Evolutionary conservation across 2,888 invertebrate species (phyloP).

Genomic region (Caenorhabditis sulstoni): DNA sequence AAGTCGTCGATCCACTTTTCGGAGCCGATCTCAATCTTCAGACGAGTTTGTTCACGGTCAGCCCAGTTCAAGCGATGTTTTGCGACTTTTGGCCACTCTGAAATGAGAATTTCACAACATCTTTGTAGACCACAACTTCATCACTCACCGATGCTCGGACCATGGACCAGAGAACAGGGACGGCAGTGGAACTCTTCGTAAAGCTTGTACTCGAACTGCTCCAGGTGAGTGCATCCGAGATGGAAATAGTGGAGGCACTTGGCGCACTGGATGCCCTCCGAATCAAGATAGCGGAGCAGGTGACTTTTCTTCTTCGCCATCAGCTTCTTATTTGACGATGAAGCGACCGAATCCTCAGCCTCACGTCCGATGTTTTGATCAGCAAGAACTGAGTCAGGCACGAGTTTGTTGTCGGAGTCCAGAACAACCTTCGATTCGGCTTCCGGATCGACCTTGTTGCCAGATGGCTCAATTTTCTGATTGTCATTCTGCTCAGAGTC

Average conservation of each 20-base stretch:
- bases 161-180: conserved; percentile 3
- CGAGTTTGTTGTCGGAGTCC: no score
- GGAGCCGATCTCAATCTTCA: no score
- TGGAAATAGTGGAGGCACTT: background rate
- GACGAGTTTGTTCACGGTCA: no score
- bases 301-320: background rate
- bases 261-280: background rate
- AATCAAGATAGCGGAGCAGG: background rate
- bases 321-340: conserved; percentile 2
- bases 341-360: no score
- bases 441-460: no score
- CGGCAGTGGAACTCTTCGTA: background rate
- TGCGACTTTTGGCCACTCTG: background rate
- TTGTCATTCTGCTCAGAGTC: no score
- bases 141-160: background rate
- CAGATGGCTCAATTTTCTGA: no score
- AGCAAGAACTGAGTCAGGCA: no score
- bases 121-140: background rate
- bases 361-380: no score
- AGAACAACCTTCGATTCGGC: no score
- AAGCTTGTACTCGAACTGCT: background rate
- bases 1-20: no score
- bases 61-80: no score
- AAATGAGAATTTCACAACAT: background rate
- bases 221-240: background rate